phyloP scores from a whole-genome alignment of 2,113 vertebrate genomes.

The Polypterus bichir region DNA sequence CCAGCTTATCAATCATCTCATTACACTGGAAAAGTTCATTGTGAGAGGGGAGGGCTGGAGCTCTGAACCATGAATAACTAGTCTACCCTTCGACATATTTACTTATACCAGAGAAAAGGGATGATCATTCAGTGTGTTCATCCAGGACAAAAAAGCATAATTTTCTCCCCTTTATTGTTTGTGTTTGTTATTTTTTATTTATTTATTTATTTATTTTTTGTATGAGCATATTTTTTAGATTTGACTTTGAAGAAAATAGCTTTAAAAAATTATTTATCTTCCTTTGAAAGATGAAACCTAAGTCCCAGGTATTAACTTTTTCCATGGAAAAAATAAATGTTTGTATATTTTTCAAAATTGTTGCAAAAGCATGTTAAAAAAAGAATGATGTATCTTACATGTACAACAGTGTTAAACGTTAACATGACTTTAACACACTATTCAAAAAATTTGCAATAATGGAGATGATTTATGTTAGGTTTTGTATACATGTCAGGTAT shows the following conservation, averaged over 20 bases:
- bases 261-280: too few relatives aligned
- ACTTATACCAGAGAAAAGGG: constrained; percentile 77
- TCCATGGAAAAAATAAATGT: too few relatives aligned
- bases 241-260: constrained; percentile 10
- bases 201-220: neutral
- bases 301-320: too few relatives aligned
- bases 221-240: constrained; percentile 27
- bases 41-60: constrained; percentile 83
- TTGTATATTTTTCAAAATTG: too few relatives aligned
- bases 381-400: too few relatives aligned
- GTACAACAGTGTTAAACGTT: too few relatives aligned
- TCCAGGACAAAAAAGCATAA: constrained; percentile 27
- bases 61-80: constrained; percentile 93
- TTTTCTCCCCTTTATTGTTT: constrained; percentile 24
- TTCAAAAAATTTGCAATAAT: too few relatives aligned
- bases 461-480: too few relatives aligned
- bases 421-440: too few relatives aligned
- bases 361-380: too few relatives aligned
- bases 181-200: neutral
- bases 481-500: too few relatives aligned
- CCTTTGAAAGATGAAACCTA: too few relatives aligned
- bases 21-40: constrained; percentile 93
- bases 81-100: constrained; percentile 95
- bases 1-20: constrained; percentile 99
- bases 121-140: constrained; percentile 62